Conservation (phyloP, 2,113 vertebrate species). For the Tachysurus vachellii region DNA sequence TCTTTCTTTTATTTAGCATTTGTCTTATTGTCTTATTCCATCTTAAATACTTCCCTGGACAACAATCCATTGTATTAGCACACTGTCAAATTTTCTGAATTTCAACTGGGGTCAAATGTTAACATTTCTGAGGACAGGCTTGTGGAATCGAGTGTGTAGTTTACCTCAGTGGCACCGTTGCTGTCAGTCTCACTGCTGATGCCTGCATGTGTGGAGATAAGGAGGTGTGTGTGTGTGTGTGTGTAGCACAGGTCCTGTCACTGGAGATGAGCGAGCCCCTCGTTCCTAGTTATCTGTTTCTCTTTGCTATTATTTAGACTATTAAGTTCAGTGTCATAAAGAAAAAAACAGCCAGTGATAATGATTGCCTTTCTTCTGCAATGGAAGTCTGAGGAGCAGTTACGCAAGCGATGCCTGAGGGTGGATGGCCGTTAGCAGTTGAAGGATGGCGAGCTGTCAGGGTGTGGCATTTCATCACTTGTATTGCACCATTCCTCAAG, state of each 20-base stretch:
- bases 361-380: slow-evolving; percentile 29
- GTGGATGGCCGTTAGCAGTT: slow-evolving; percentile 34
- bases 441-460: slow-evolving; percentile 41
- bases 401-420: slow-evolving; percentile 12
- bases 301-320: slow-evolving; percentile 41
- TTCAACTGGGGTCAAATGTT: background rate
- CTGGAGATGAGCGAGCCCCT: slow-evolving; percentile 36
- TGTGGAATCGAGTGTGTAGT: background rate
- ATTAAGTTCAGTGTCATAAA: slow-evolving; percentile 44
- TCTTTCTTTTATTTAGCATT: background rate
- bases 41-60: background rate
- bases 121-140: background rate
- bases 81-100: background rate
- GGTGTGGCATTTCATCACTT: slow-evolving; percentile 37
- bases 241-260: slow-evolving; percentile 43
- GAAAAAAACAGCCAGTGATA: slow-evolving; percentile 34
- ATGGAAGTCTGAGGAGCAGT: slow-evolving; percentile 2
- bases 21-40: background rate
- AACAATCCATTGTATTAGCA: background rate
- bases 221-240: slow-evolving; percentile 43
- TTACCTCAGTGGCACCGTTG: background rate
- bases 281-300: slow-evolving; percentile 38
- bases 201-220: slow-evolving; percentile 48
- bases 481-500: slow-evolving; percentile 42
- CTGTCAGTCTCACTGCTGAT: slow-evolving; percentile 13